Percentiles rank a stretch among this genome's conserved stretches.
Evolutionary conservation across 1,140 invertebrate genomes (phyloP).

Genomic region (Bursaphelenchus mucronatus): DNA sequence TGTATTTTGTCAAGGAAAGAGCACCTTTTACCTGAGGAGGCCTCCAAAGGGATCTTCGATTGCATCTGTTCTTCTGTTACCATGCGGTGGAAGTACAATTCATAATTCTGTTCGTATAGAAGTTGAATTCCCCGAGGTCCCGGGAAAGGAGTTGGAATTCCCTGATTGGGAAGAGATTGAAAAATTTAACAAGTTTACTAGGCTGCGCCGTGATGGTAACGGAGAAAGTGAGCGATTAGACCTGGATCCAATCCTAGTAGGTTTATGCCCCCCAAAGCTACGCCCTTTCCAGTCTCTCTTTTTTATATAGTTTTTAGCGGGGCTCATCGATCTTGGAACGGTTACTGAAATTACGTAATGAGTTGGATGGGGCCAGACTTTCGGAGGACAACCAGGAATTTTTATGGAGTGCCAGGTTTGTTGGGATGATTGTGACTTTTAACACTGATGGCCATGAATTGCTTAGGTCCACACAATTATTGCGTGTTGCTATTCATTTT

Average conservation of each 20-base stretch:
- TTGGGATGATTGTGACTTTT: neutral
- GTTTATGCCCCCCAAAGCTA: too few species aligned
- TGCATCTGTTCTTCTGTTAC: neutral
- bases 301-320: constrained; percentile 11
- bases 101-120: constrained; percentile 27
- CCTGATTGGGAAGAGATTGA: constrained; percentile 27
- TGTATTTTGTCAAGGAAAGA: constrained; percentile 75
- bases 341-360: constrained; percentile 22
- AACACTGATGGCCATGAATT: too few species aligned
- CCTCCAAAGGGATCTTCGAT: constrained; percentile 24
- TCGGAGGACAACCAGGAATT: constrained; percentile 82
- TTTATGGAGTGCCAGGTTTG: constrained; percentile 68
- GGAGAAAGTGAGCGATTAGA: too few species aligned
- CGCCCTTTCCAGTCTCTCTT: too few species aligned
- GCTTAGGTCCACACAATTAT: too few species aligned
- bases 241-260: too few species aligned
- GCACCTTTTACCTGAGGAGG: constrained; percentile 73
- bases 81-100: constrained; percentile 6
- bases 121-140: constrained; percentile 26
- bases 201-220: too few species aligned
- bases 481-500: too few species aligned
- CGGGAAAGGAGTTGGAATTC: constrained; percentile 22
- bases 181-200: constrained; percentile 1
- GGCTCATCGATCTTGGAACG: constrained; percentile 22
- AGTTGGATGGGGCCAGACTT: constrained; percentile 75